phyloP scores from a whole-genome alignment of 2,888 invertebrate genomes.

The Gryllus longicercus region DNA sequence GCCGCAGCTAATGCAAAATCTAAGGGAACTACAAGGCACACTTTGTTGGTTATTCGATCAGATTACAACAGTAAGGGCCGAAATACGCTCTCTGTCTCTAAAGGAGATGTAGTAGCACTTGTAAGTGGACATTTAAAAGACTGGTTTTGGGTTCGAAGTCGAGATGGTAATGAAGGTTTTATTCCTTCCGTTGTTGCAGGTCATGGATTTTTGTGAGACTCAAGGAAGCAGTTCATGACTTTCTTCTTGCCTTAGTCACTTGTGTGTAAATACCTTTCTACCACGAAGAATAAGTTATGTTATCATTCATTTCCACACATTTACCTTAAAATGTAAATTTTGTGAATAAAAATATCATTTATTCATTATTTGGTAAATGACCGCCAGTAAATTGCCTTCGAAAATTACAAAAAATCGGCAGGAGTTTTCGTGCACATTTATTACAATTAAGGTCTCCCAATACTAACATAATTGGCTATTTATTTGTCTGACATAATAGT shows the following conservation, averaged over 20 bases:
- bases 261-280: neutral
- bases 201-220: slow-evolving; percentile 64
- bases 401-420: too few relatives aligned
- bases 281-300: too few relatives aligned
- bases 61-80: slow-evolving; percentile 60
- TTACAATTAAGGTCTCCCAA: too few relatives aligned
- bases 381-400: too few relatives aligned
- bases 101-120: slow-evolving; percentile 73
- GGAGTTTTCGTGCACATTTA: too few relatives aligned
- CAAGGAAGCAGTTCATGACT: neutral
- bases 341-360: too few relatives aligned
- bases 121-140: slow-evolving; percentile 59
- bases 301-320: too few relatives aligned
- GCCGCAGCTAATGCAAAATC: slow-evolving; percentile 56
- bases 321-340: too few relatives aligned
- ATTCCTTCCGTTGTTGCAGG: slow-evolving; percentile 76
- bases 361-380: too few relatives aligned
- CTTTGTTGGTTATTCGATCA: slow-evolving; percentile 65
- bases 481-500: neutral
- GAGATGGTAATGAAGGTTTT: slow-evolving; percentile 68
- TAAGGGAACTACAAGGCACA: slow-evolving; percentile 53
- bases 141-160: slow-evolving; percentile 73
- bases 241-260: neutral
- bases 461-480: neutral
- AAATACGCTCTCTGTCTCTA: slow-evolving; percentile 60